Evolutionary conservation across 2,113 vertebrate species (phyloP).

Genomic region (Phaethornis superciliosus): DNA sequence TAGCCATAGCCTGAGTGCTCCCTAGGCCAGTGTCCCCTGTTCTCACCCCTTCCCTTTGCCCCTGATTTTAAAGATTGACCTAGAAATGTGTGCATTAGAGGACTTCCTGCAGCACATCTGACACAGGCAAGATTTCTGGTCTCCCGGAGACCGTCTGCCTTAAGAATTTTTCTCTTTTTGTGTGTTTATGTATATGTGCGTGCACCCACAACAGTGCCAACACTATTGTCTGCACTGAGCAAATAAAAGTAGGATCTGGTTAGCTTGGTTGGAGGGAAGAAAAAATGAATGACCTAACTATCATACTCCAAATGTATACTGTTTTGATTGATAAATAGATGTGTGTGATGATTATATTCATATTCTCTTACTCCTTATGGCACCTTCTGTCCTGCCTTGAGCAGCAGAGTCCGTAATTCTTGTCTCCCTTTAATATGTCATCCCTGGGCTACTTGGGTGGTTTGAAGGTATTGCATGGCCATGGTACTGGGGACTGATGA

Average conservation of each 20-base stretch:
- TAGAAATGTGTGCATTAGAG: conserved; percentile 37
- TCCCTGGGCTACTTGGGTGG: not conserved
- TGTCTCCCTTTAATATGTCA: not conserved
- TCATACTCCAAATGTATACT: not conserved
- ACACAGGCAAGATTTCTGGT: not conserved
- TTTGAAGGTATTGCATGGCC: not conserved
- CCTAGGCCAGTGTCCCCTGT: not conserved
- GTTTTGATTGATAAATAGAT: conserved; percentile 1
- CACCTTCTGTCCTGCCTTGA: not conserved
- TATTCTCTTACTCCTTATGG: not conserved
- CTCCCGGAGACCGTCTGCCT: not conserved
- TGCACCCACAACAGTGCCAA: not conserved
- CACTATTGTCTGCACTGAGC: not conserved
- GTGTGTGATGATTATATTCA: not conserved
- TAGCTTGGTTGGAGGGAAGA: not conserved
- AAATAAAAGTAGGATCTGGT: not conserved
- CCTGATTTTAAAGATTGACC: conserved; percentile 21
- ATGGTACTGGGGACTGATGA: not conserved
- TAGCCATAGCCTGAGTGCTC: not conserved
- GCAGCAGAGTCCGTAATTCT: not conserved
- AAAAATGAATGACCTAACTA: not conserved
- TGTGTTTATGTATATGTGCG: not conserved
- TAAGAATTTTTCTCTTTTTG: not conserved
- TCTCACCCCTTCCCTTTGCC: not conserved
- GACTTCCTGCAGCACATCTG: not conserved